Base-by-base conservation (phyloP, 2,113 vertebrate genomes). In the Limanda limanda region DNA sequence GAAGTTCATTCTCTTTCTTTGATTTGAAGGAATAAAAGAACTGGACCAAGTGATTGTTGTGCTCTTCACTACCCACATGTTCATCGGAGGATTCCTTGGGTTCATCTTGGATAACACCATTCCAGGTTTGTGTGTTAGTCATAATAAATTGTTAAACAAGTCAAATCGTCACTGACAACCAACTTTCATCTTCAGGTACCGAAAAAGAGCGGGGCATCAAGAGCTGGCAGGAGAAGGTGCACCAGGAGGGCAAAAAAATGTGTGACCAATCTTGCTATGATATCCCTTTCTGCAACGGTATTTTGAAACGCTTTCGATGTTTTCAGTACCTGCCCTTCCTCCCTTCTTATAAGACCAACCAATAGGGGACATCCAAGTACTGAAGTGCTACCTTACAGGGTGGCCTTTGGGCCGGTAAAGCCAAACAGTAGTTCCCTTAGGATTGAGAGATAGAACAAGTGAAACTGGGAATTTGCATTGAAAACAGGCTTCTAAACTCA, bases 81-180 rank as follows among this genome's bases (percentile, higher is more conserved):
- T 95, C 76, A 94, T 95, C 2, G 93, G 94, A 60, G 94, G 94
- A 66, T 94, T 95, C 78, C 92, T 95, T 56, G 94, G 95, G 1
- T 95, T 95, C 65, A 76, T 95, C 67, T 80, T 95, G 61, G 94
- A 95, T 74, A 95, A 95, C 87, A 95, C 94, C 3, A 94, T 95
- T 65, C 94, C 95, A 90, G 94, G 94, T 95, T 54, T n/a, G 51
- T 27, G 2, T 6, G 18, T 5, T 3, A 21, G 21, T 18, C 14
- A 23, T 11, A 45, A 40, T 21, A 25, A 42, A 7, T 17, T 1
- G 37, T 42, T 18, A 15, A 3, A 37, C 3, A 15, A 48, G 2
- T 25, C 4, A 27, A 2, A 11, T 25, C 5, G 40, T 74, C 24
- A n/a, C 23, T 7, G 2, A 3, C 10, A 23, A 0, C 15, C 66